Conservation (phyloP, 1,140 invertebrate species). For the Drosophila burlai region DNA sequence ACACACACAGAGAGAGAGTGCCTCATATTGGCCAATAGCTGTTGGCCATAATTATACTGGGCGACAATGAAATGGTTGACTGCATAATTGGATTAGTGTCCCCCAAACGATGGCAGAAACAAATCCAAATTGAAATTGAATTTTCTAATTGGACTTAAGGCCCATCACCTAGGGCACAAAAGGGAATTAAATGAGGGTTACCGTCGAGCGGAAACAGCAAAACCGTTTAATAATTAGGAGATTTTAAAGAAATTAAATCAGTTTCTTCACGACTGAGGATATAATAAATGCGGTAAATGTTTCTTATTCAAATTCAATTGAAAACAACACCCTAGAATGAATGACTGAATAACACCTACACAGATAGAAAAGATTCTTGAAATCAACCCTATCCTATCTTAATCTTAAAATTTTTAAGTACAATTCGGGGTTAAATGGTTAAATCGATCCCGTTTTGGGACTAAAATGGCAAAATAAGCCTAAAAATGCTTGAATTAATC, state of each 20-base stretch:
- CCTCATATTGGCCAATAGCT: conserved; percentile 33
- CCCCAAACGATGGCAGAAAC: conserved; percentile 26
- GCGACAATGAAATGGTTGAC: conserved; percentile 65
- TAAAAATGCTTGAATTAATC: too few relatives aligned
- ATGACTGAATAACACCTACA: not conserved
- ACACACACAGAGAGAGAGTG: too few relatives aligned
- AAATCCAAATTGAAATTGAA: conserved; percentile 55
- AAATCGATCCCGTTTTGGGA: too few relatives aligned
- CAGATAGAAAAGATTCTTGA: too few relatives aligned
- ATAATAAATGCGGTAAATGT: not conserved
- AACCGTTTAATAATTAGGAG: conserved; percentile 6
- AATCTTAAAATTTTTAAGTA: too few relatives aligned
- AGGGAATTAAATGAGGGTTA: conserved; percentile 39
- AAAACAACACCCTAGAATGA: not conserved
- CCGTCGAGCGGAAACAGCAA: conserved; percentile 22
- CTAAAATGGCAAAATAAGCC: too few relatives aligned
- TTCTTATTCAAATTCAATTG: not conserved
- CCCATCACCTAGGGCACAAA: conserved; percentile 29
- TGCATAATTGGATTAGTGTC: conserved; percentile 58
- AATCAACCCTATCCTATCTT: too few relatives aligned
- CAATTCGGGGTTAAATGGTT: too few relatives aligned
- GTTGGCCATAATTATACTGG: conserved; percentile 65
- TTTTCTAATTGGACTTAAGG: conserved; percentile 45
- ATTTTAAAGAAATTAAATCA: conserved; percentile 5
- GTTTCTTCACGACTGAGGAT: not conserved